Conservation (phyloP, 2,113 vertebrate genomes). For the Esox niger region DNA sequence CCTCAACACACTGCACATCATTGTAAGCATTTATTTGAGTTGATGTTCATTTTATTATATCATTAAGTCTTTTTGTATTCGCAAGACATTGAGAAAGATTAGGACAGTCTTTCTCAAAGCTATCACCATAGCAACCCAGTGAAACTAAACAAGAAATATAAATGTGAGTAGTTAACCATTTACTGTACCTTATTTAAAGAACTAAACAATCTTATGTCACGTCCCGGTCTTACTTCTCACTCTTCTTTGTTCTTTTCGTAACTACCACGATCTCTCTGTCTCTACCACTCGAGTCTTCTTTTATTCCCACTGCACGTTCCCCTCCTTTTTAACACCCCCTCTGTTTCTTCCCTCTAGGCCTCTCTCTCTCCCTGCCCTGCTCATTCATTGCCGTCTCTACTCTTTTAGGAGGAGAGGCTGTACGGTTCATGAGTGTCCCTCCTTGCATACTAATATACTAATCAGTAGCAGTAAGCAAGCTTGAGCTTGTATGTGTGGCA, state of each 20-base stretch:
- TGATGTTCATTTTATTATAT: not conserved
- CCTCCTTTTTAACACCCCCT: conserved; percentile 62
- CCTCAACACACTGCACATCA: not conserved
- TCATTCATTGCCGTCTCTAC: not conserved
- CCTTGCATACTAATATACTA: conserved; percentile 45
- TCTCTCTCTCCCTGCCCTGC: conserved; percentile 32
- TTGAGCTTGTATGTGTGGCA: conserved; percentile 46
- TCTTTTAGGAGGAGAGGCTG: conserved; percentile 1
- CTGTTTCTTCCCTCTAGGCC: conserved; percentile 25
- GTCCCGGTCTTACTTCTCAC: not conserved
- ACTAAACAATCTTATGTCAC: not conserved
- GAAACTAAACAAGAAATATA: conserved; percentile 9
- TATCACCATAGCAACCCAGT: not conserved
- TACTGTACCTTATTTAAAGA: conserved; percentile 50
- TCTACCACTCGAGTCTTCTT: conserved; percentile 47
- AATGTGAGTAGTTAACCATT: not conserved
- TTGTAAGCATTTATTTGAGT: not conserved
- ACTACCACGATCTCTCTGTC: conserved; percentile 17
- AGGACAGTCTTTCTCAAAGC: conserved; percentile 7
- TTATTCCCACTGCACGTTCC: conserved; percentile 34
- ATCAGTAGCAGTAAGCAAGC: conserved; percentile 38
- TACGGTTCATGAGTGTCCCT: conserved; percentile 27
- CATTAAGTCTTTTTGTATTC: not conserved
- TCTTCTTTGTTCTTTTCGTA: not conserved
- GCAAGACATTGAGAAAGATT: not conserved